Percentiles rank a stretch among this genome's conserved stretches.
Conservation (phyloP, 2,797 vertebrate genomes). For the Hapalemur alaotrensis region DNA sequence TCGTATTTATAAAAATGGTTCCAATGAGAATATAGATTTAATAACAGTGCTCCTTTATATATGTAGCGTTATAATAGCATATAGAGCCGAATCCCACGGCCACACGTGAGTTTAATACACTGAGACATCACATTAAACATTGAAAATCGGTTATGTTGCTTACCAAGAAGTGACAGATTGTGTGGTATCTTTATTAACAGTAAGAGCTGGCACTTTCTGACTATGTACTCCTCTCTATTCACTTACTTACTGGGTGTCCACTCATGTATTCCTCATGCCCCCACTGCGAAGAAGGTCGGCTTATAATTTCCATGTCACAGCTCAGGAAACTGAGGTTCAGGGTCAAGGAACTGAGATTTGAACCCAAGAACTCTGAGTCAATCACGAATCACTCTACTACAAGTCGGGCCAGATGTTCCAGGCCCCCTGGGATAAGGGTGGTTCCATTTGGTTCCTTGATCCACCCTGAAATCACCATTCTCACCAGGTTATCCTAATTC, state of each 20-base stretch:
- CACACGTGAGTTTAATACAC: neutral
- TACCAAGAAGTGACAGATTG: neutral
- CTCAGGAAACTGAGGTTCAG: neutral
- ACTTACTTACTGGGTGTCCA: neutral
- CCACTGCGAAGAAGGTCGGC: neutral
- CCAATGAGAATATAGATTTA: neutral
- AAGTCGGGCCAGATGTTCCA: fast-evolving
- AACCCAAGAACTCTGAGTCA: neutral
- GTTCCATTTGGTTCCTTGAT: neutral
- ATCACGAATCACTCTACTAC: neutral
- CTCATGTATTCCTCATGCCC: neutral
- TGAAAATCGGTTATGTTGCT: neutral
- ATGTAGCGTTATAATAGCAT: fast-evolving
- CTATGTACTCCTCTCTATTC: neutral
- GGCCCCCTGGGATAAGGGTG: fast-evolving
- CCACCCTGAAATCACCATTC: neutral
- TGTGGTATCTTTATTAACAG: neutral
- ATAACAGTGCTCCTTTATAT: neutral
- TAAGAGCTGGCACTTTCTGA: fast-evolving
- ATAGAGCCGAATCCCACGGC: neutral
- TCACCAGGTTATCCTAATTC: neutral
- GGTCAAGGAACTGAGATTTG: neutral
- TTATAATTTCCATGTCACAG: neutral
- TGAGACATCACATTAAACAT: neutral
- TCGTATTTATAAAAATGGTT: neutral